Percentiles rank a stretch among this genome's conserved stretches.
Evolutionary conservation across 1,140 invertebrate genomes (phyloP).

Genomic region (Meteorus sp.): DNA sequence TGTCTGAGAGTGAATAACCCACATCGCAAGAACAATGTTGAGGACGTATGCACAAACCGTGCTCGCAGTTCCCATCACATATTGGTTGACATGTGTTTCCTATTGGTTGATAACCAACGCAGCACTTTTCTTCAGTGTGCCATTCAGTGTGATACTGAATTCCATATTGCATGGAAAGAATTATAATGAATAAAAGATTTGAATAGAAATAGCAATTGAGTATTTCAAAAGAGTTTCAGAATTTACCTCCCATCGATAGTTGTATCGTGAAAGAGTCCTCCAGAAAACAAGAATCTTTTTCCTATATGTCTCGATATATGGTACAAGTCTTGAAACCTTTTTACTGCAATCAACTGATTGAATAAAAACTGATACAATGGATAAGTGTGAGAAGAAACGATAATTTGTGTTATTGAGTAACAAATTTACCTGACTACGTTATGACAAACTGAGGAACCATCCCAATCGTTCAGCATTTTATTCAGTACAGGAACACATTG

Average conservation of each 20-base stretch:
- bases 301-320: conserved; percentile 32
- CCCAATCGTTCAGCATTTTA: not conserved
- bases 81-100: conserved; percentile 59
- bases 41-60: conserved; percentile 54
- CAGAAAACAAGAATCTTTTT: not conserved
- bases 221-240: not conserved
- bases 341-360: conserved; percentile 20
- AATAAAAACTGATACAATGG: not conserved
- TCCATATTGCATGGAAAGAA: not conserved
- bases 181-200: not conserved
- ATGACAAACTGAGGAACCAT: conserved; percentile 12
- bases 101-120: conserved; percentile 64
- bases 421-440: conserved; percentile 1
- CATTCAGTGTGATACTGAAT: conserved; percentile 20
- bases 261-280: not conserved
- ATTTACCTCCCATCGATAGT: conserved; percentile 33
- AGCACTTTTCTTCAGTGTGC: conserved; percentile 56
- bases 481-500: not conserved
- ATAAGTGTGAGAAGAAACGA: not conserved
- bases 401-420: not conserved
- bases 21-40: conserved; percentile 48
- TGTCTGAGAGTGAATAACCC: conserved; percentile 29
- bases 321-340: conserved; percentile 10
- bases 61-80: conserved; percentile 49
- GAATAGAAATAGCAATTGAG: not conserved